These are phyloP conservation scores for Epinotia nisella DNA, from an alignment of 2,888 invertebrate species.

Conservation along the genomic window DNA sequence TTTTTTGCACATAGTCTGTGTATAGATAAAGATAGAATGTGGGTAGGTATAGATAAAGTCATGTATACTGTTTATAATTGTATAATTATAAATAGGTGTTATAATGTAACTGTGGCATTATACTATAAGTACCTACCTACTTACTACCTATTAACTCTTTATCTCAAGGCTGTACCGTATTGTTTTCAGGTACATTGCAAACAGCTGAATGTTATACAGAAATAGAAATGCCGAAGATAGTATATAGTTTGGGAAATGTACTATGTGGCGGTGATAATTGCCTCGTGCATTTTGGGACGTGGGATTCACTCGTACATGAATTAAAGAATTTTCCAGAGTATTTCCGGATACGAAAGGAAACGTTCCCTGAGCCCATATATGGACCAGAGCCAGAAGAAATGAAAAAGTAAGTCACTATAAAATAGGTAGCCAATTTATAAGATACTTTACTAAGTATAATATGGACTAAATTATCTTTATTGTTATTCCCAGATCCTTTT, in stretches of 20 bases:
- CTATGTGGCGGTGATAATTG: constrained; percentile 57
- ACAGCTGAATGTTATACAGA: constrained; percentile 63
- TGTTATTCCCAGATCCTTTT: constrained; percentile 60
- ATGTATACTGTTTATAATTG: too few species aligned
- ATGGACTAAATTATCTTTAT: neutral
- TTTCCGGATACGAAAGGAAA: constrained; percentile 53
- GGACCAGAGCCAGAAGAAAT: constrained; percentile 54
- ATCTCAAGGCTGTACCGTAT: too few species aligned
- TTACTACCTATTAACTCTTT: too few species aligned
- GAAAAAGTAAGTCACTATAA: constrained; percentile 53
- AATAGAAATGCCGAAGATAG: constrained; percentile 59
- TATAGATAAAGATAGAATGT: too few species aligned
- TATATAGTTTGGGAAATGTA: constrained; percentile 47
- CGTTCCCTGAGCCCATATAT: constrained; percentile 53
- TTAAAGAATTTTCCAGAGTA: constrained; percentile 56
- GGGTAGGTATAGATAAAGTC: too few species aligned
- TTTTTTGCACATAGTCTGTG: too few species aligned
- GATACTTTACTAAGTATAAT: too few species aligned
- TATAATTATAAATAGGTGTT: too few species aligned
- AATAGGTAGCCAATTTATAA: neutral
- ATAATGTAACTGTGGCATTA: too few species aligned
- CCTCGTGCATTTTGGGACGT: constrained; percentile 65
- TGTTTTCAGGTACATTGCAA: constrained; percentile 58
- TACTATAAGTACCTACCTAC: too few species aligned
- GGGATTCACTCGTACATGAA: constrained; percentile 64